These are phyloP conservation scores for Metallyticus violacea DNA, from an alignment of 2,888 invertebrate species.

Conservation along the genomic window DNA sequence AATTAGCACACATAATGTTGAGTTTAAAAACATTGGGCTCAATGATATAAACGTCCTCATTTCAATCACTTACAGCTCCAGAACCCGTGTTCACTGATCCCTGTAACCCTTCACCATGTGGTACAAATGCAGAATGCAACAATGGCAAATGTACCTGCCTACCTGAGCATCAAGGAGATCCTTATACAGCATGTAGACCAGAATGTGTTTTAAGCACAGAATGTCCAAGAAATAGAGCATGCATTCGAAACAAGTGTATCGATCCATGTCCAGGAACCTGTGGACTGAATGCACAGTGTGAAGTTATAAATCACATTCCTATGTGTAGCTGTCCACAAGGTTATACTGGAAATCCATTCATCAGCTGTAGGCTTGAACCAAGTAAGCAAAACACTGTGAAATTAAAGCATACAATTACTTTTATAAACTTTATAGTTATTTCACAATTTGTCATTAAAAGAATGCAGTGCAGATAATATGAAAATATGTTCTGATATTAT, in stretches of 20 bases:
- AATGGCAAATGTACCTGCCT: slow-evolving; percentile 69
- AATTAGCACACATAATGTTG: neutral
- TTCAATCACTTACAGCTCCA: slow-evolving; percentile 14
- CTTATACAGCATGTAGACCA: slow-evolving; percentile 66
- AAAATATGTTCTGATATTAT: no score
- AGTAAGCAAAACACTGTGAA: slow-evolving; percentile 26
- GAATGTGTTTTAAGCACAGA: slow-evolving; percentile 68
- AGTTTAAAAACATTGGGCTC: neutral
- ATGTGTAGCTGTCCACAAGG: slow-evolving; percentile 61
- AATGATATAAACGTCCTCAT: neutral
- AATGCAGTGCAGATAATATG: neutral
- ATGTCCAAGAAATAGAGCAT: slow-evolving; percentile 62
- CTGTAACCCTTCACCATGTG: slow-evolving; percentile 42
- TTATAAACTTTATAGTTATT: no score
- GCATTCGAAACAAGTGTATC: slow-evolving; percentile 65
- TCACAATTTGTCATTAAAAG: neutral
- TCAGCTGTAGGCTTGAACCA: slow-evolving; percentile 53
- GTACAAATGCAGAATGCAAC: slow-evolving; percentile 41
- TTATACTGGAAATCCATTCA: slow-evolving; percentile 67
- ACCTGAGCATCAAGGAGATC: slow-evolving; percentile 70
- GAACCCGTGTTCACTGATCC: slow-evolving; percentile 34
- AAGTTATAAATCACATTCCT: slow-evolving; percentile 68
- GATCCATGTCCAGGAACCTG: slow-evolving; percentile 72
- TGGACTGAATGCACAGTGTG: slow-evolving; percentile 65
- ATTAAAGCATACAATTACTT: no score